Evolutionary conservation across 2,888 invertebrate species (phyloP), one percentile per base, ranked within the genome.

Genomic region (Tipula unca): DNA sequence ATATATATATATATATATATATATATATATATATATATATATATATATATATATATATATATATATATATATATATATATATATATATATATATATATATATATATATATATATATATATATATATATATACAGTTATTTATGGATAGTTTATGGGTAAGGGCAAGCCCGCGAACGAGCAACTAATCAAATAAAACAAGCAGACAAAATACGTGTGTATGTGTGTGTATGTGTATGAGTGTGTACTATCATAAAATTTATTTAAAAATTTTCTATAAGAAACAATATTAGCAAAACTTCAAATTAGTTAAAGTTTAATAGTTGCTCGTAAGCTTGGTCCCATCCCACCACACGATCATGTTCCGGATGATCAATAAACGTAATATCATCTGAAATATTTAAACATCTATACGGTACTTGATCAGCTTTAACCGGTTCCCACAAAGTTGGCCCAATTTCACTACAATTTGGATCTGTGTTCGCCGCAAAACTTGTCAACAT

Each of bases 401-500:
- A 86, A 85, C 90, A 90, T 69, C 89, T 88, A 5, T 89, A 86
- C 3, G 88, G 84, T 10, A 85, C 85, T 8, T 84, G 39, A 20
- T 29, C 17, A 83, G 36, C 17, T n/a, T 86, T 36, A 10, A 87
- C 69, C 6, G 87, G 86, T 39, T 85, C 54, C 87, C 87, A 87
- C 17, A 25, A 13, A 13, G 86, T 83, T 5, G 39, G 13, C n/a
- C 82, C 83, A 29, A 85, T 29, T 29, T 85, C 85, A 29, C 89
- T 89, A 10, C 36, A 85, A 42, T 87, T 87, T 3, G 90, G 91
- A 88, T 91, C 88, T 1, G 90, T 87, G 8, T 86, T 88, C 29
- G 87, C 86, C 1, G 91, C 90, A 86, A 91, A 91, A 84, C 88
- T 89, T 10, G 90, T 89, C 88, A 89, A 90, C 29, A 90, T 87